A percentile compares a stretch with the other conserved stretches of the same genome.
phyloP scores from a whole-genome alignment of 2,888 invertebrate species.

The Dermolepida albohirtum region DNA sequence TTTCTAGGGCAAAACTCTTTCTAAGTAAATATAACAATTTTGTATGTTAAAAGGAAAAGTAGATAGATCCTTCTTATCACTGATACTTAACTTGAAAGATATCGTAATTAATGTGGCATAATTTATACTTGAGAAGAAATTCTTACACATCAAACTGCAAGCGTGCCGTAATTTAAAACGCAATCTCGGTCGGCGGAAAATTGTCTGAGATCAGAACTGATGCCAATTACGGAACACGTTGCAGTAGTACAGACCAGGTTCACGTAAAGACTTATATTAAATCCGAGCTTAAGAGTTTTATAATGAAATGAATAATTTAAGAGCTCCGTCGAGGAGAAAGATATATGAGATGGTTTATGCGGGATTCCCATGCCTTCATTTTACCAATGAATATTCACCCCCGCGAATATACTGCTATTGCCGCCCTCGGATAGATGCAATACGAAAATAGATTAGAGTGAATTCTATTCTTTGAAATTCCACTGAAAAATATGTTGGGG shows the following conservation, averaged over 20 bases:
- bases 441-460: constrained; percentile 2
- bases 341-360: constrained; percentile 53
- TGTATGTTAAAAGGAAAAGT: too few species aligned
- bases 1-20: too few species aligned
- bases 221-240: constrained; percentile 49
- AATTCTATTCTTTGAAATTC: neutral
- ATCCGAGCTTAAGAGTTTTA: constrained; percentile 62
- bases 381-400: constrained; percentile 34
- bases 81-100: too few species aligned
- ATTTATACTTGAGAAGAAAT: constrained; percentile 20
- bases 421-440: constrained; percentile 9
- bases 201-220: constrained; percentile 48
- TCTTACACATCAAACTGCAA: constrained; percentile 24
- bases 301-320: constrained; percentile 64
- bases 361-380: constrained; percentile 14
- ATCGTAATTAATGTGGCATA: constrained; percentile 7
- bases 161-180: constrained; percentile 38
- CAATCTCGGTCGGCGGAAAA: constrained; percentile 42
- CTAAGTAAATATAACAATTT: too few species aligned
- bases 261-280: constrained; percentile 57
- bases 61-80: too few species aligned
- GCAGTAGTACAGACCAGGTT: constrained; percentile 54
- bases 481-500: too few species aligned
- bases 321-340: constrained; percentile 53
- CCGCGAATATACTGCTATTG: constrained; percentile 14